These are phyloP conservation scores for Delichon dasypus DNA, from an alignment of 2,797 vertebrate genomes.

Conservation along the genomic window DNA sequence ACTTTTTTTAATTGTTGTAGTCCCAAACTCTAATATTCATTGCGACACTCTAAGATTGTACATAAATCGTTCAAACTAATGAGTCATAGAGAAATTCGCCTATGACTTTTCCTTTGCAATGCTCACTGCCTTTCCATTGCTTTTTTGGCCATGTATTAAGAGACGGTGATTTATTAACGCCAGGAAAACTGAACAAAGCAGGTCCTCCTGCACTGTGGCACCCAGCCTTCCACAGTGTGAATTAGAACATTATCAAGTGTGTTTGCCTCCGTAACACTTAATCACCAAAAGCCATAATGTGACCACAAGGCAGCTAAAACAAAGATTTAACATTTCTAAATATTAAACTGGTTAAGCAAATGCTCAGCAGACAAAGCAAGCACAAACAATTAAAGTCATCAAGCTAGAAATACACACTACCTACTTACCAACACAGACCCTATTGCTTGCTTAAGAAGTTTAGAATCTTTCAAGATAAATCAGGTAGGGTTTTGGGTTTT, in stretches of 20 bases:
- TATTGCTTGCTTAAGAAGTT: constrained; percentile 71
- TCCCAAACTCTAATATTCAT: constrained; percentile 70
- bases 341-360: constrained; percentile 64
- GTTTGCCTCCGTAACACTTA: constrained; percentile 71
- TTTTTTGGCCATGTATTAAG: constrained; percentile 66
- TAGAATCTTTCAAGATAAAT: constrained; percentile 73
- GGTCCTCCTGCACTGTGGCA: constrained; percentile 70
- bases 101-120: constrained; percentile 67
- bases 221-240: constrained; percentile 74
- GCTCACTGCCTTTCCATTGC: constrained; percentile 57
- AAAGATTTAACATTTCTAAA: constrained; percentile 69
- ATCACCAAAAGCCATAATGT: constrained; percentile 72
- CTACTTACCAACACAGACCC: constrained; percentile 70
- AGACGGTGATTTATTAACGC: constrained; percentile 80
- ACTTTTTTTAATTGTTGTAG: constrained; percentile 55
- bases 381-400: constrained; percentile 69
- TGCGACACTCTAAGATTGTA: constrained; percentile 50
- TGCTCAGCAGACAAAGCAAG: constrained; percentile 66
- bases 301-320: constrained; percentile 68
- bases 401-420: constrained; percentile 54
- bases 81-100: constrained; percentile 72
- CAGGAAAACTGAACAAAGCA: constrained; percentile 79
- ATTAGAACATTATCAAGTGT: constrained; percentile 76
- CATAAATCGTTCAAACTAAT: constrained; percentile 77
- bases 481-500: not conserved